Percentiles rank a stretch among this genome's conserved stretches.
phyloP scores from a whole-genome alignment of 92 coral and sea anemone genomes.

The Parazoanthus darwini region DNA sequence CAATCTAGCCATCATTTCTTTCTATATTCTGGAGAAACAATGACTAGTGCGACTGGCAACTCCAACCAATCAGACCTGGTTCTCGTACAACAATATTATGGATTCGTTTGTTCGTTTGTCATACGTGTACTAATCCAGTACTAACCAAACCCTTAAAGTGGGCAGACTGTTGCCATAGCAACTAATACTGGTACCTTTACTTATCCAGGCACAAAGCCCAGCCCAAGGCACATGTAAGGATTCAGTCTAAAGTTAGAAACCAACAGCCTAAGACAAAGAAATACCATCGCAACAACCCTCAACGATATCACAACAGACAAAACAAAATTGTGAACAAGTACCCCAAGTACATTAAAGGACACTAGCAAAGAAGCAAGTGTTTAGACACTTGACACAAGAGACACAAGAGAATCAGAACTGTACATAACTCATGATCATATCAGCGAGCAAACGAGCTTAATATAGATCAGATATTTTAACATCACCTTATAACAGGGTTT shows the following conservation, averaged over 20 bases:
- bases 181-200: not conserved
- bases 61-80: not conserved
- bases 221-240: not conserved
- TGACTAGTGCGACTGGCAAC: no score
- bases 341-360: not conserved
- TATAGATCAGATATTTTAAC: no score
- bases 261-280: not conserved
- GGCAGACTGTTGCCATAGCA: not conserved
- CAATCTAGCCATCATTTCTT: no score
- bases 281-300: not conserved
- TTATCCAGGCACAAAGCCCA: not conserved
- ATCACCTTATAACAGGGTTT: no score
- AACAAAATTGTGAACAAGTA: not conserved
- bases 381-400: no score
- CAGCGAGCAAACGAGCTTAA: no score
- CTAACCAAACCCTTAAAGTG: not conserved
- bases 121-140: not conserved
- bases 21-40: no score
- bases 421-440: no score
- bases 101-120: not conserved
- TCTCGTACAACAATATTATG: not conserved
- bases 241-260: not conserved
- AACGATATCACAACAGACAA: not conserved
- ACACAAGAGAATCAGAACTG: no score
- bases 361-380: not conserved